Evolutionary conservation across 2,888 invertebrate genomes (phyloP).

Genomic region (Rhagophthalmus giganteus): DNA sequence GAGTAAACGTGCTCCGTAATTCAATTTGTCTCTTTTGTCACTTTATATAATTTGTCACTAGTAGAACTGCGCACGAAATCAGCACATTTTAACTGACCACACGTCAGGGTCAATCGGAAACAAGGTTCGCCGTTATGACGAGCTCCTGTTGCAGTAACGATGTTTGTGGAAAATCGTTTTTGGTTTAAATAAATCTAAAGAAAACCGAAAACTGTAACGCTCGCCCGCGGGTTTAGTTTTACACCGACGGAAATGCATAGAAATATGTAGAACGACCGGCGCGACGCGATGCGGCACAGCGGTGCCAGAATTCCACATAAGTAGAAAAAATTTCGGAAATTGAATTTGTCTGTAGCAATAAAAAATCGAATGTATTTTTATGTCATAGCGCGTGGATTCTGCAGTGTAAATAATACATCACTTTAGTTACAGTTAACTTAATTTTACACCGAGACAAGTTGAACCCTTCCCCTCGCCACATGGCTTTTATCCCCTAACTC

Average conservation of each 20-base stretch:
- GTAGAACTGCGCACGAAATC: constrained; percentile 46
- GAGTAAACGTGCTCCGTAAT: constrained; percentile 41
- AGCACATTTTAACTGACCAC: constrained; percentile 40
- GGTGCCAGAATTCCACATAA: constrained; percentile 2
- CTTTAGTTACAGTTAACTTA: constrained; percentile 38
- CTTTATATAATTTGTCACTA: constrained; percentile 45
- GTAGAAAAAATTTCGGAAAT: constrained; percentile 8
- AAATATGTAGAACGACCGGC: too few species aligned
- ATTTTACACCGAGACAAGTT: constrained; percentile 37
- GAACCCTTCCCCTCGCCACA: constrained; percentile 31
- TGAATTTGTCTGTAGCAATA: constrained; percentile 15
- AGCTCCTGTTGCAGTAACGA: constrained; percentile 5
- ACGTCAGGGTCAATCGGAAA: constrained; percentile 10
- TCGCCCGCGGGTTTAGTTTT: too few species aligned
- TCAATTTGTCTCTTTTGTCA: constrained; percentile 45
- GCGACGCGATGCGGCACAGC: too few species aligned
- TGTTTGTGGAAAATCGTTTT: too few species aligned
- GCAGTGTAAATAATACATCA: constrained; percentile 37
- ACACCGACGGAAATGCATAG: too few species aligned
- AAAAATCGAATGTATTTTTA: constrained; percentile 16
- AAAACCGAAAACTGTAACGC: too few species aligned
- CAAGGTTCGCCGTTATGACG: constrained; percentile 6
- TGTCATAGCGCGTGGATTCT: constrained; percentile 24
- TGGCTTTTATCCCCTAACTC: constrained; percentile 35
- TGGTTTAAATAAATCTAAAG: too few species aligned